A percentile compares a stretch with the other conserved stretches of the same genome.
These are phyloP conservation scores for Isotomurus palustris DNA, from an alignment of 2,888 invertebrate genomes.

Conservation along the genomic window DNA sequence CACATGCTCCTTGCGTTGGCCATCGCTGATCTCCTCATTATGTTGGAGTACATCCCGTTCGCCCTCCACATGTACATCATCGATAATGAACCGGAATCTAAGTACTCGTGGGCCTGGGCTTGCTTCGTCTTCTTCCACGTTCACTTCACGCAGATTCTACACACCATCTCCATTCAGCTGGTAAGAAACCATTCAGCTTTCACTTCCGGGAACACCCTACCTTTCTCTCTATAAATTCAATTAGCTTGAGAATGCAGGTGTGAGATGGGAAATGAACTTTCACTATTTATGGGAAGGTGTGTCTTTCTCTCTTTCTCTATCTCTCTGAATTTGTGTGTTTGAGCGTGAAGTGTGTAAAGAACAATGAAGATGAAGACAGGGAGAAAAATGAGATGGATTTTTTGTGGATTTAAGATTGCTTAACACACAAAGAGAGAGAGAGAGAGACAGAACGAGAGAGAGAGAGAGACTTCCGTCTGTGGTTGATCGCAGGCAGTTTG, in stretches of 20 bases:
- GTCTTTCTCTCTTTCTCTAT: too few relatives aligned
- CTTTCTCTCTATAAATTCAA: neutral
- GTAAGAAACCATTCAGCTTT: conserved; percentile 23
- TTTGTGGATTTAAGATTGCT: too few relatives aligned
- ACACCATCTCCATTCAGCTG: conserved; percentile 77
- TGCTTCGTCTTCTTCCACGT: conserved; percentile 72
- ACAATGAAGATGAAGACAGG: too few relatives aligned
- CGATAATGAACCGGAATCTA: conserved; percentile 47
- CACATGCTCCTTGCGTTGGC: conserved; percentile 55
- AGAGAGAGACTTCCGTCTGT: too few relatives aligned
- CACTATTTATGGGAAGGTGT: neutral
- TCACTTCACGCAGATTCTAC: conserved; percentile 72
- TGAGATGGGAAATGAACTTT: too few relatives aligned
- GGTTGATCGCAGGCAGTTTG: too few relatives aligned
- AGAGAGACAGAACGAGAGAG: too few relatives aligned
- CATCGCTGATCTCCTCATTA: conserved; percentile 80
- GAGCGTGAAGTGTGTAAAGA: too few relatives aligned
- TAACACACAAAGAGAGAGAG: too few relatives aligned
- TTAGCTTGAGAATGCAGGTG: neutral
- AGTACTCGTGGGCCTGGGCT: conserved; percentile 67
- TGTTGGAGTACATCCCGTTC: conserved; percentile 78
- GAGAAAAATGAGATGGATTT: too few relatives aligned
- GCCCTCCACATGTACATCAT: conserved; percentile 63
- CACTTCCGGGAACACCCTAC: neutral
- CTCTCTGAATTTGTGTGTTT: too few relatives aligned